Base-by-base conservation (phyloP, 1,140 invertebrate genomes). In the Halesus radiatus region DNA sequence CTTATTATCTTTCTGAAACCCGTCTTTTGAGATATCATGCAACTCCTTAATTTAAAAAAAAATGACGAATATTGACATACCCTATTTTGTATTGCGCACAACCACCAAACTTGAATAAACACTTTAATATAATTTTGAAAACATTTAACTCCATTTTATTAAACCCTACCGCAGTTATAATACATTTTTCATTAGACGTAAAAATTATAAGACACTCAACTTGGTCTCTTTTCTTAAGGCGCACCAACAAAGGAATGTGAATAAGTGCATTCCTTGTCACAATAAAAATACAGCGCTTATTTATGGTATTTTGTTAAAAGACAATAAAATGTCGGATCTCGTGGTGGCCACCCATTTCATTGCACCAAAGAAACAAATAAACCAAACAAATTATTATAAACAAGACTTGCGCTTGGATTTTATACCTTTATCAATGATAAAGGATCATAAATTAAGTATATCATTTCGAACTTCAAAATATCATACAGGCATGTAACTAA, bases 291-390 rank as follows among this genome's bases (percentile, higher is more conserved):
- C 68, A 8, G 18, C 7, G 45, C 18, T 50, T 50, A 72, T 72
- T 72, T 72, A 72, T 72, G 32, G 29, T 50, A 52, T 72, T 72
- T 72, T 72, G 68, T 45, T 72, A 52, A 72, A 72, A 72, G 68
- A 72, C 45, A 72, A 72, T 72, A 72, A 72, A 72, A 72, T 72
- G 32, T 50, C 29, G 45, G 32, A 72, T 72, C 45, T 26, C 20
- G 68, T 18, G 32, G 32, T 52, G 68, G 18, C 18, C 68, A 72
- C 68, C 68, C 68, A 72, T 72, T 72, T 52, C 45, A 72, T 18
- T 52, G 68, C 37, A 45, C 32, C 50, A 50, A 50, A 72, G 45
- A n/a, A 20, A 52, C n/a, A 22, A 45, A 72, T 72, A 72, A 72
- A 72, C 68, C 45, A 72, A n/a, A 72, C 45, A 72, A 66, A 50